phyloP scores from a whole-genome alignment of 2,888 invertebrate genomes.

The Caenorhabditis panamensis region DNA sequence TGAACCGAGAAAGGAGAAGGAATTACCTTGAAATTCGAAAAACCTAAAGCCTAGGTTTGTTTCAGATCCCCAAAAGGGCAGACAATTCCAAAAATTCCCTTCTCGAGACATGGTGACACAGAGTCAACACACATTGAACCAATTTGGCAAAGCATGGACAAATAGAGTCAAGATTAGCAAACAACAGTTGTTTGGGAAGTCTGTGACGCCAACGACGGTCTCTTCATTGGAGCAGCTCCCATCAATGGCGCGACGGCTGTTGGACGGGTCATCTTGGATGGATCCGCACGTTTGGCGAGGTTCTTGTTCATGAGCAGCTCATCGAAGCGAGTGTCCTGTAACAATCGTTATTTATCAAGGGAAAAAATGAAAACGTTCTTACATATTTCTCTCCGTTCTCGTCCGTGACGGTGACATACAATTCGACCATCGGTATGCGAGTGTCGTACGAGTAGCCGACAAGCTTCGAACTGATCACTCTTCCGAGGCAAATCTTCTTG shows the following conservation, averaged over 20 bases:
- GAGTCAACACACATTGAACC: conserved; percentile 49
- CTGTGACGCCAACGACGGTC: conserved; percentile 59
- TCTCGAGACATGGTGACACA: not conserved
- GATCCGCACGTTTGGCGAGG: conserved; percentile 79
- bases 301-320: conserved; percentile 73
- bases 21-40: not conserved
- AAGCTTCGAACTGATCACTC: conserved; percentile 75
- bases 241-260: not conserved
- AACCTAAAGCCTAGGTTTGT: not conserved
- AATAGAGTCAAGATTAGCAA: conserved; percentile 41
- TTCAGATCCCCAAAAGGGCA: not conserved
- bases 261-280: conserved; percentile 67
- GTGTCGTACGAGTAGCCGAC: conserved; percentile 76
- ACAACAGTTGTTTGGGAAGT: conserved; percentile 54
- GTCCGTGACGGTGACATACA: conserved; percentile 66
- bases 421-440: conserved; percentile 78
- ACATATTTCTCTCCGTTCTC: conserved; percentile 43
- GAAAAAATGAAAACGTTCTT: conserved; percentile 6
- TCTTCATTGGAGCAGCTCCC: conserved; percentile 14
- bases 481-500: conserved; percentile 68
- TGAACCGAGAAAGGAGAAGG: not conserved
- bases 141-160: conserved; percentile 44
- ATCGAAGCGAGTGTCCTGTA: conserved; percentile 77
- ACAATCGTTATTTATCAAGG: not conserved
- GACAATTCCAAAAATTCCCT: not conserved